Conservation (phyloP, 64 coral and sea anemone species). For the Pachyseris speciosa region DNA sequence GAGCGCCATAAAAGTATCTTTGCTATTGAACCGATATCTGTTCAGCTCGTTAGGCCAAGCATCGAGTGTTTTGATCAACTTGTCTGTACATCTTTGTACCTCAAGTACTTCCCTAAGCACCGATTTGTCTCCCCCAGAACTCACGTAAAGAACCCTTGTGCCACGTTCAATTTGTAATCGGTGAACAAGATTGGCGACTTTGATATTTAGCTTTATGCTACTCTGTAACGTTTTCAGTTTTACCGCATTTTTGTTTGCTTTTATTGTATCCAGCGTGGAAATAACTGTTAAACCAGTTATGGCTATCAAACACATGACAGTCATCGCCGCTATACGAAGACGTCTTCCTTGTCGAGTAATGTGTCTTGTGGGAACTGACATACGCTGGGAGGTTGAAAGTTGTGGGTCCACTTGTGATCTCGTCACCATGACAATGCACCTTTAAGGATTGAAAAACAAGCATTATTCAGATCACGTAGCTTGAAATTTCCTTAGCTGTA, state of each 20-base stretch:
- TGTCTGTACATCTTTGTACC: background rate
- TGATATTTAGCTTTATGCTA: slow-evolving; percentile 19
- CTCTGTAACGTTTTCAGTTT: background rate
- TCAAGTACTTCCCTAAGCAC: background rate
- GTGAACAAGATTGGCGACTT: slow-evolving; percentile 73
- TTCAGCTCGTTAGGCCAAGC: background rate
- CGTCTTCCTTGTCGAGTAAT: background rate
- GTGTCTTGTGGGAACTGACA: background rate
- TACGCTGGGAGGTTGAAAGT: background rate
- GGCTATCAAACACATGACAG: slow-evolving; percentile 34
- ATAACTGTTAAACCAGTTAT: slow-evolving; percentile 54
- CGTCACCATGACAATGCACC: background rate
- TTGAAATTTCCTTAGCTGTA: too few species aligned
- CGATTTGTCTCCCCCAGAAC: slow-evolving; percentile 17
- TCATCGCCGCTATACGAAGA: slow-evolving; percentile 10
- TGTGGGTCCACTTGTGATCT: background rate
- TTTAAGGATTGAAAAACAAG: background rate
- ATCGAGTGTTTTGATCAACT: background rate
- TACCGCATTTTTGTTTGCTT: background rate
- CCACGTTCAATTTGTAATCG: slow-evolving; percentile 82
- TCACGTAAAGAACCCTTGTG: slow-evolving; percentile 63
- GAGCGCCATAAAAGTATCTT: background rate
- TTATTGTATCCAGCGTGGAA: slow-evolving; percentile 19
- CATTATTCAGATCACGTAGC: too few species aligned
- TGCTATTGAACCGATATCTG: background rate